Conservation (phyloP, 2,797 vertebrate genomes). For the Melanitta fusca region DNA sequence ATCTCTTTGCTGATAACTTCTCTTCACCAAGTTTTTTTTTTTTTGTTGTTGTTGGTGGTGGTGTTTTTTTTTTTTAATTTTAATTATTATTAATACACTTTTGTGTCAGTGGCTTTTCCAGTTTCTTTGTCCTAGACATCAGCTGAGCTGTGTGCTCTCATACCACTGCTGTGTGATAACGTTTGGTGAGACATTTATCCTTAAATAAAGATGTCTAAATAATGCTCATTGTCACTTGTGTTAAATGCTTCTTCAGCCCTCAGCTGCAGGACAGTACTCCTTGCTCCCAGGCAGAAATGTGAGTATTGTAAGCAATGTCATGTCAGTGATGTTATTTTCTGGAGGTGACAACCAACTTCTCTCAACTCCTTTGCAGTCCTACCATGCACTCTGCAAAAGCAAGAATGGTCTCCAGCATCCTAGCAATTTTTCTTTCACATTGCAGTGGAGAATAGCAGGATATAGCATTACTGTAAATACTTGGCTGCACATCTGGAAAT, state of each 20-base stretch:
- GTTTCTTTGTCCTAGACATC: background rate
- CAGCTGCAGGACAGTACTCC: background rate
- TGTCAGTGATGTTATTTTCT: background rate
- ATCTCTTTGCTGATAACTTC: background rate
- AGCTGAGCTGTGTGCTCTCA: background rate
- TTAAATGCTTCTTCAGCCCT: background rate
- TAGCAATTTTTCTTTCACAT: background rate
- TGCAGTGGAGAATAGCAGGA: background rate
- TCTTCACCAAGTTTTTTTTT: background rate
- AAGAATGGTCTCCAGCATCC: rapidly evolving
- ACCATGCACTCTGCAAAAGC: background rate
- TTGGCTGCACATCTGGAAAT: background rate
- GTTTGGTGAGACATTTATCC: background rate
- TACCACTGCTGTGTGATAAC: background rate
- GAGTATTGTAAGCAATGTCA: background rate
- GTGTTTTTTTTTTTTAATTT: background rate
- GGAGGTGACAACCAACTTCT: background rate
- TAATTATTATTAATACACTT: background rate
- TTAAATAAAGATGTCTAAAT: background rate
- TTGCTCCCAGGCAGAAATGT: background rate
- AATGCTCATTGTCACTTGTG: background rate
- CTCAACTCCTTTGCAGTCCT: background rate
- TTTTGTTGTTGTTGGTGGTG: too few species aligned
- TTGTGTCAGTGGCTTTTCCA: background rate
- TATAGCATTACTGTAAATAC: background rate